Evolutionary conservation across 1,140 invertebrate species (phyloP).

Genomic region (Drosophila virilis): DNA sequence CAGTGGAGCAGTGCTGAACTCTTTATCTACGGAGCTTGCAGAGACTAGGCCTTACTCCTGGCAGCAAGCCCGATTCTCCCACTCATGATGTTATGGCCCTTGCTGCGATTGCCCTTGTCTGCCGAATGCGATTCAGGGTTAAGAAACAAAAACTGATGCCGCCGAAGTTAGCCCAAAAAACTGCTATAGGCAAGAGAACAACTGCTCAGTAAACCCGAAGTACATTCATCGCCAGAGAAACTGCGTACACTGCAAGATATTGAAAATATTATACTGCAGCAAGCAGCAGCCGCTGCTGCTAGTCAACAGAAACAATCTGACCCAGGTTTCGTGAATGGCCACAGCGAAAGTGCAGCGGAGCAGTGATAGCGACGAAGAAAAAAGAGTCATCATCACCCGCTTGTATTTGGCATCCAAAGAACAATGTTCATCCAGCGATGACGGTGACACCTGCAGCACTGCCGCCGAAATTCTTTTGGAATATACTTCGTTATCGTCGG

Average conservation of each 20-base stretch:
- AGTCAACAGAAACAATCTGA: neutral
- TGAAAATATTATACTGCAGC: conserved; percentile 60
- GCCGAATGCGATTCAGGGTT: conserved; percentile 30
- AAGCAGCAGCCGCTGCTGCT: conserved; percentile 19
- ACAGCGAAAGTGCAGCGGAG: conserved; percentile 1
- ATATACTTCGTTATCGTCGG: conserved; percentile 51
- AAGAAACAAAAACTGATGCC: neutral
- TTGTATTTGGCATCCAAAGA: conserved; percentile 71
- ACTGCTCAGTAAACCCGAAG: neutral
- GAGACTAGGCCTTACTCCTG: conserved; percentile 49
- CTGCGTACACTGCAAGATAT: conserved; percentile 53
- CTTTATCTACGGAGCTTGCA: conserved; percentile 62
- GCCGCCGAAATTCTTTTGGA: conserved; percentile 76
- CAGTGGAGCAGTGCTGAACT: conserved; percentile 71
- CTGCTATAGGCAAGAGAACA: conserved; percentile 3
- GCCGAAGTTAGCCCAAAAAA: neutral
- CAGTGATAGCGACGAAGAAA: conserved; percentile 19
- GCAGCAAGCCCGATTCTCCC: conserved; percentile 5
- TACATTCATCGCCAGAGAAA: conserved; percentile 6
- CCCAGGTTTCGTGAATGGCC: conserved; percentile 17
- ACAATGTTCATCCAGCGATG: conserved; percentile 6
- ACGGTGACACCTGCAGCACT: conserved; percentile 39
- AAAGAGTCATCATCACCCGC: conserved; percentile 27
- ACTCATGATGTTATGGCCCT: conserved; percentile 69
- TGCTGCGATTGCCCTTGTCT: conserved; percentile 66